Evolutionary conservation across 2,888 invertebrate species (phyloP).

Genomic region (Conchocele bisecta): DNA sequence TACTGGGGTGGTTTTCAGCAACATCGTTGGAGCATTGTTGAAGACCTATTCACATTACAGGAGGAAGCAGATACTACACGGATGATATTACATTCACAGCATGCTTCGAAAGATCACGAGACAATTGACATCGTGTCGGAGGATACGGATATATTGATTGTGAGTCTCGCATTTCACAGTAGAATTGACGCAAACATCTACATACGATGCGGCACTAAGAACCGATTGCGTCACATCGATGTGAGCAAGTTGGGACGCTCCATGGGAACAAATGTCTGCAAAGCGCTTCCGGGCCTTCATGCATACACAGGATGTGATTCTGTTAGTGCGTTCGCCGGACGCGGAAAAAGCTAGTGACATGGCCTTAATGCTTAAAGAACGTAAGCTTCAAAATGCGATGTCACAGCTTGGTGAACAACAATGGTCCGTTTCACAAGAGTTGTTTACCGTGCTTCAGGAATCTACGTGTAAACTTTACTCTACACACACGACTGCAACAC

Average conservation of each 20-base stretch:
- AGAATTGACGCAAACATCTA: slow-evolving; percentile 13
- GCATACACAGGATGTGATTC: slow-evolving; percentile 12
- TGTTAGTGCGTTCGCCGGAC: background rate
- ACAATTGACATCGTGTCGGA: too few species aligned
- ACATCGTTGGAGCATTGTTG: too few species aligned
- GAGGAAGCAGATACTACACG: too few species aligned
- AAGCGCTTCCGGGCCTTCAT: slow-evolving; percentile 6
- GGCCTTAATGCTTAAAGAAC: background rate
- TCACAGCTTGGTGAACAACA: slow-evolving; percentile 19
- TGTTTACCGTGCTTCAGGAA: slow-evolving; percentile 24
- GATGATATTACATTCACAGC: too few species aligned
- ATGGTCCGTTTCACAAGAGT: slow-evolving; percentile 29
- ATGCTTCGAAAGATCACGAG: too few species aligned
- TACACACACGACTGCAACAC: too few species aligned
- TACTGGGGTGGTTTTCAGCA: too few species aligned
- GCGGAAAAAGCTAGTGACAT: background rate
- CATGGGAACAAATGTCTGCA: slow-evolving; percentile 14
- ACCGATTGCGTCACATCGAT: slow-evolving; percentile 17
- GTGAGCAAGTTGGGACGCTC: slow-evolving; percentile 25
- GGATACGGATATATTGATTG: too few species aligned
- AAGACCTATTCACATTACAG: too few species aligned
- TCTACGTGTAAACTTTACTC: slow-evolving; percentile 44
- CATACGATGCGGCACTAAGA: slow-evolving; percentile 39
- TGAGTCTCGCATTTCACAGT: too few species aligned
- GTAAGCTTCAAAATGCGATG: background rate